Base-by-base conservation (phyloP, 2,888 invertebrate species). In the Ceriagrion tenellum region DNA sequence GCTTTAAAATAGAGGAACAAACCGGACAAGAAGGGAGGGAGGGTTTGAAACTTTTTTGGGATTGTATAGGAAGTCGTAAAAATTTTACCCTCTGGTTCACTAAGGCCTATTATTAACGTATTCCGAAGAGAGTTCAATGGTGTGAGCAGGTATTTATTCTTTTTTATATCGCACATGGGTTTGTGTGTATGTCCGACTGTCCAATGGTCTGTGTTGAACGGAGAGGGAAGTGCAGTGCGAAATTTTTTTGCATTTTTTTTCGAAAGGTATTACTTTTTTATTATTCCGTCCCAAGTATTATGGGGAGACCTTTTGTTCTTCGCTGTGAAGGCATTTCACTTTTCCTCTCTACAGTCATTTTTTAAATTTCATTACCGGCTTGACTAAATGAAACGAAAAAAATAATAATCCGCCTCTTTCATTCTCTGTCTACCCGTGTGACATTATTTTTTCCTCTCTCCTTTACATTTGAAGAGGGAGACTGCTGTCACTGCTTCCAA, bases 341-440 rank as follows among this genome's bases (percentile, higher is more conserved):
- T 93, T 93, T 93, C 93, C 93, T 59, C 93, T 59, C 91, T 91
- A 63, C 69, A 63, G 74, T 69, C 93, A 93, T 93, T 93, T 93
- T 74, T 74, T 74, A 93, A 93, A 93, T 93, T 93, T 93, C 93
- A 93, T 93, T 93, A 93, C 91, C 91, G 63, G 55, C 89, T 89
- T 55, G 40, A 16, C 13, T 35, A 40, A 40, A 63, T 69, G 47
- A 47, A 47, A 47, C 8, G 47, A 47, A 47, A 47, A 47, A 91
- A 91, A 91, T 69, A 59, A 8, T 59, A 59, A 47, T 55, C 26
- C 35, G 55, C 55, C 81, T 81, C 81, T 81, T 18, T 81, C 81
- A 4, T 47, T 93, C 47, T 74, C 47, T 47, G 47, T 91, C 69
- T 40, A 20, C 55, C 63, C 47, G 55, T 89, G 23, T 55, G 89